Evolutionary conservation across 2,797 vertebrate genomes (phyloP).

Genomic region (Margarornis squamiger): DNA sequence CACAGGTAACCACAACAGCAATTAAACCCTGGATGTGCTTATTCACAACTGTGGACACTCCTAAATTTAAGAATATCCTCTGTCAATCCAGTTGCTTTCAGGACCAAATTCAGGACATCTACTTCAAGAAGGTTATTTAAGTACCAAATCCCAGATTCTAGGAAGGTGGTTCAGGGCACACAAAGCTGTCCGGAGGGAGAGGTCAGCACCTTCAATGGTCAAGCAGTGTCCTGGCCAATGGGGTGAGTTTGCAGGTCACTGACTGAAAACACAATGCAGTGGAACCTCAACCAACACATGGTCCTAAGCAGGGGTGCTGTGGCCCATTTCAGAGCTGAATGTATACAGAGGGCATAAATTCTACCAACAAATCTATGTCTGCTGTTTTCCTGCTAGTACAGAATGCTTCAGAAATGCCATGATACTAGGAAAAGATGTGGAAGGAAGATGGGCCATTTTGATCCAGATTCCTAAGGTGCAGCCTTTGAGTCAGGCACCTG

Average conservation of each 20-base stretch:
- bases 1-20: neutral
- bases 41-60: neutral
- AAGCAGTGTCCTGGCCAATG: rapidly evolving
- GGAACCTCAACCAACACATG: neutral
- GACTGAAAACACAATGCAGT: neutral
- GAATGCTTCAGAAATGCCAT: neutral
- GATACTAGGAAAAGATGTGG: neutral
- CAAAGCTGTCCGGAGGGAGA: neutral
- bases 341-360: neutral
- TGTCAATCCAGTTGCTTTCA: neutral
- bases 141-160: neutral
- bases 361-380: rapidly evolving
- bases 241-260: neutral
- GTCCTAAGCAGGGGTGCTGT: neutral
- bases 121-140: neutral
- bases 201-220: neutral
- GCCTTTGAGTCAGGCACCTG: neutral
- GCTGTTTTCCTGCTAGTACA: neutral
- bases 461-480: neutral
- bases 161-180: neutral
- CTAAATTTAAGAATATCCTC: neutral
- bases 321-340: neutral
- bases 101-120: neutral
- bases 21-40: neutral
- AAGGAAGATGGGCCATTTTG: neutral